Evolutionary conservation across 2,888 invertebrate genomes (phyloP).

Genomic region (Agapostemon virescens): DNA sequence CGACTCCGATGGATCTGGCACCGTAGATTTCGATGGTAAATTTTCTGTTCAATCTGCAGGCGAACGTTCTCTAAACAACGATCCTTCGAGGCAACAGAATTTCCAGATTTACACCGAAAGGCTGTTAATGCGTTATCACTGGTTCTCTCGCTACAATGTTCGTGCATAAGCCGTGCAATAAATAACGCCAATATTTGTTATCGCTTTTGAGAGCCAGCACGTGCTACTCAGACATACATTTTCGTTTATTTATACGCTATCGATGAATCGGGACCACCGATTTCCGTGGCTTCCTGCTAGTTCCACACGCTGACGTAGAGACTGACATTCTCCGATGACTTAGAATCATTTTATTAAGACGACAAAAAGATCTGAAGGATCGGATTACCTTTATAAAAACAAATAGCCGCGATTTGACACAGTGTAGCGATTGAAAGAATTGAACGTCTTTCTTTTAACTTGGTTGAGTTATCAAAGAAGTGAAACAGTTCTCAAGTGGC

Average conservation of each 20-base stretch:
- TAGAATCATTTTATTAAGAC: background rate
- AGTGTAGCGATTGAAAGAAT: too few species aligned
- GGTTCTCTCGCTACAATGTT: background rate
- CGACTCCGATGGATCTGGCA: constrained; percentile 98
- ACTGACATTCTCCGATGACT: background rate
- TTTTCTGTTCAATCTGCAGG: background rate
- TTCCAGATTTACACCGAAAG: background rate
- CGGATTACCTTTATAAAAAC: too few species aligned
- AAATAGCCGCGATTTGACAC: too few species aligned
- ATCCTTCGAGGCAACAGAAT: background rate
- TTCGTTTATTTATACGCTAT: constrained; percentile 50
- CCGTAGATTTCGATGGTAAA: constrained; percentile 98
- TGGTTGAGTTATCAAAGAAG: too few species aligned
- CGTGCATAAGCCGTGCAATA: constrained; percentile 16
- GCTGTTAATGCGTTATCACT: background rate
- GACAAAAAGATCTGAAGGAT: too few species aligned
- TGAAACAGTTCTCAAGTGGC: too few species aligned
- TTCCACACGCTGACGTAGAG: constrained; percentile 27
- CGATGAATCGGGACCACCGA: constrained; percentile 28
- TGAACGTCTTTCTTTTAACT: too few species aligned
- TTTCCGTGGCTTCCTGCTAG: constrained; percentile 18
- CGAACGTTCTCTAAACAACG: background rate
- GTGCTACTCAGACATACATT: constrained; percentile 4
- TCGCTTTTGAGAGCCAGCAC: constrained; percentile 11
- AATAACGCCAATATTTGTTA: constrained; percentile 39